Conservation (phyloP, 2,888 invertebrate genomes). For the Apamea epomidion region DNA sequence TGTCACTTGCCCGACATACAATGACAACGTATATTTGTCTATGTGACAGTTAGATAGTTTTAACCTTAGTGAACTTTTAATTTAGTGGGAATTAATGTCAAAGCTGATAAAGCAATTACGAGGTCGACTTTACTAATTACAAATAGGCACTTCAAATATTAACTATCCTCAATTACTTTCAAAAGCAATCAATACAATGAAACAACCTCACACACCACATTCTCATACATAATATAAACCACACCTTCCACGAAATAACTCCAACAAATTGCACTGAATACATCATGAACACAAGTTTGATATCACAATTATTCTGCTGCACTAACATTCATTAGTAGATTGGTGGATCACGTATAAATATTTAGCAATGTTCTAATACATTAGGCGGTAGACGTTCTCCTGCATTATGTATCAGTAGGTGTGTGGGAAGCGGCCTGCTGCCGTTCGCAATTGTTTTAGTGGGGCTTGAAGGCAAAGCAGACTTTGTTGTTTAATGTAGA, state of each 20-base stretch:
- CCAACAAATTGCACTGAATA: conserved; percentile 38
- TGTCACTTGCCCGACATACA: too few species aligned
- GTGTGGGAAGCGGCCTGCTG: conserved; percentile 37
- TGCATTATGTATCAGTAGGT: conserved; percentile 80
- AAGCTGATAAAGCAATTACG: background rate
- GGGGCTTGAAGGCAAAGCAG: conserved; percentile 2
- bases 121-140: too few species aligned
- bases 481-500: background rate
- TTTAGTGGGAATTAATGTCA: background rate
- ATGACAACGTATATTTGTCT: background rate
- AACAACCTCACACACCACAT: background rate
- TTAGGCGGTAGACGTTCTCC: conserved; percentile 77
- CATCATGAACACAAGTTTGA: conserved; percentile 39
- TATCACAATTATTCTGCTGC: conserved; percentile 46
- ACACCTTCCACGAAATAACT: conserved; percentile 3
- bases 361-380: conserved; percentile 84
- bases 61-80: background rate
- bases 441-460: conserved; percentile 34
- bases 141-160: background rate
- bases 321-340: conserved; percentile 48
- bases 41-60: background rate
- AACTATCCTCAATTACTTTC: background rate
- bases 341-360: conserved; percentile 80
- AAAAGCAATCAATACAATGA: too few species aligned
- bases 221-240: conserved; percentile 7